Base-by-base conservation (phyloP, 2,888 invertebrate genomes). In the Drosophila nigricruria region DNA sequence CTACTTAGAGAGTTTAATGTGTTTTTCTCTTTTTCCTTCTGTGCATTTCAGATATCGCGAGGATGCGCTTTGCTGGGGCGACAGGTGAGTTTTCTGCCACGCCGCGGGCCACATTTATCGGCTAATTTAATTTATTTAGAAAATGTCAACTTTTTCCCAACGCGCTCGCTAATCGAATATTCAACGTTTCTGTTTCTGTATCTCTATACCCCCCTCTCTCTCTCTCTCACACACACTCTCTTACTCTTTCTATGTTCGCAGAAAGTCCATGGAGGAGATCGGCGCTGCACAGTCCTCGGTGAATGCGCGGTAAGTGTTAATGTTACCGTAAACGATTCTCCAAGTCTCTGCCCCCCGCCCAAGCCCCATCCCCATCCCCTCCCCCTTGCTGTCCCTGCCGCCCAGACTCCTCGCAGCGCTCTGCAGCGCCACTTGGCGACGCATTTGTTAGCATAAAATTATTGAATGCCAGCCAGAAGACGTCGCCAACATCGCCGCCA, bases 41-140 rank as follows among this genome's bases (percentile, higher is more conserved):
- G 90, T 91, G 95, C 95, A 77, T 96, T 95, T 75, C 95, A 97
- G 97, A 94, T 97, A 97, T 93, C 95, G 97, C 78, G 97, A 97
- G 81, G 97, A 97, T 82, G 96, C 97, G 23, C 94, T 97, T 54
- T 97, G 97, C 93, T 97, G 97, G 97, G 96, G 97, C 57, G 97
- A 97, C 94, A 96, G 97, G 97, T 97, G 94, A 95, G 94, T 81
- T 66, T 81, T 79, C 77, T 81, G 81, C 77, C 81, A 81, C 81
- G 79, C 77, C 49, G 78, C 57, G 79, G 54, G 77, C 75, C 91
- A 90, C 88, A 90, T 90, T 90, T 91, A 90, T 90, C 90, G 91
- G 90, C 87, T 91, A 91, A 90, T 90, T 90, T 90, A 90, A 90
- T 90, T 90, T 90, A 90, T 90, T 91, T 84, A 79, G 88, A 90